phyloP scores from a whole-genome alignment of 2,888 invertebrate genomes.

The Temnothorax ravouxi region DNA sequence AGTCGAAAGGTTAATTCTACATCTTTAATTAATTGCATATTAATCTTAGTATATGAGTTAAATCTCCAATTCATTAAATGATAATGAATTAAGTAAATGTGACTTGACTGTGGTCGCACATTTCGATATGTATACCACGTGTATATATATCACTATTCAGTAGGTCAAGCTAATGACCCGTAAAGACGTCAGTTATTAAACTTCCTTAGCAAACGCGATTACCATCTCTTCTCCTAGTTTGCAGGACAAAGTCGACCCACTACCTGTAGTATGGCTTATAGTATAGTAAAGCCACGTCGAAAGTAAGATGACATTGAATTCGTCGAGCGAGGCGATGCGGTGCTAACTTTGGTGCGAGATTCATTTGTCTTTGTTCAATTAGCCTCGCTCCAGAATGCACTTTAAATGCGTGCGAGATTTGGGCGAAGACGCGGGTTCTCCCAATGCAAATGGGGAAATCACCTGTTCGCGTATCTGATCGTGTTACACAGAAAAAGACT shows the following conservation, averaged over 20 bases:
- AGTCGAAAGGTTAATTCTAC: neutral
- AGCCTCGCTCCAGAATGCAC: neutral
- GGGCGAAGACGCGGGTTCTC: neutral
- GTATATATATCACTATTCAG: neutral
- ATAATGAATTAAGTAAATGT: neutral
- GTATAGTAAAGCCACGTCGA: neutral
- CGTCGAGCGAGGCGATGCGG: constrained; percentile 18
- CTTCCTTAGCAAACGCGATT: neutral
- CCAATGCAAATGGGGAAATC: neutral
- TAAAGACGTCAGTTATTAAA: neutral
- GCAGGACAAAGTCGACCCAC: constrained; percentile 3
- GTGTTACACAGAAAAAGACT: neutral
- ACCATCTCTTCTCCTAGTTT: neutral
- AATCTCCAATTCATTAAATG: neutral
- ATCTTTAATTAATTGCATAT: neutral
- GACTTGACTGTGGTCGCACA: too few species aligned
- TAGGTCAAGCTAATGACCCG: neutral
- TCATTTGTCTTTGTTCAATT: constrained; percentile 32
- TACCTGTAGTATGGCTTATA: too few species aligned
- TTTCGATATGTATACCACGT: neutral
- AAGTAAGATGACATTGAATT: constrained; percentile 40
- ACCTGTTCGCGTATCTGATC: neutral
- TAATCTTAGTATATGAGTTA: neutral
- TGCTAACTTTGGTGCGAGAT: neutral
- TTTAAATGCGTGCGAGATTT: neutral